A percentile compares a stretch with the other conserved stretches of the same genome.
Conservation (phyloP, 2,888 invertebrate genomes). For the Prosapia bicincta region DNA sequence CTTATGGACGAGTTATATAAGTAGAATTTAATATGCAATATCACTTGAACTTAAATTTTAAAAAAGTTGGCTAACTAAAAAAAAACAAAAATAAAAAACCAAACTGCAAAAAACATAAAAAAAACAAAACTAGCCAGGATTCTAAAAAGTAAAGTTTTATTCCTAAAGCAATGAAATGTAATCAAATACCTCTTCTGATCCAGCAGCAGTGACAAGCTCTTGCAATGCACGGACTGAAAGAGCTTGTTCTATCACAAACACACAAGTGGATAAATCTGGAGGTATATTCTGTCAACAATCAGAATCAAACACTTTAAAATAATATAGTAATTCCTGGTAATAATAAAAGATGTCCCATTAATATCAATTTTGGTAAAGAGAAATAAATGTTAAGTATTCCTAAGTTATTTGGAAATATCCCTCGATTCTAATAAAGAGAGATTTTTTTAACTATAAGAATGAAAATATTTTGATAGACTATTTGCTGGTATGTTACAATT, state of each 20-base stretch:
- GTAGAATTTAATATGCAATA: neutral
- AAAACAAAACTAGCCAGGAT: neutral
- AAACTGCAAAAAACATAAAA: neutral
- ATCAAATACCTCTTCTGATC: conserved; percentile 90
- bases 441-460: too few species aligned
- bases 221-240: conserved; percentile 97
- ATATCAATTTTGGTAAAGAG: too few species aligned
- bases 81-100: neutral
- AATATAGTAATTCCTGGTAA: too few species aligned
- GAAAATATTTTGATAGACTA: too few species aligned
- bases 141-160: neutral
- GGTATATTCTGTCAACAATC: conserved; percentile 95
- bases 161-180: neutral
- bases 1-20: neutral
- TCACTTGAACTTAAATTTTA: neutral
- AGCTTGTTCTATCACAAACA: conserved; percentile 99
- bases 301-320: too few species aligned
- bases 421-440: too few species aligned
- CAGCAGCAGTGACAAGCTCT: conserved; percentile 96
- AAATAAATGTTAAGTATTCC: too few species aligned
- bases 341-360: too few species aligned
- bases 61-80: neutral
- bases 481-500: too few species aligned
- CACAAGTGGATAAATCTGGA: conserved; percentile 96
- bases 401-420: too few species aligned